phyloP scores from a whole-genome alignment of 2,797 vertebrate genomes.

The Manis javanica region DNA sequence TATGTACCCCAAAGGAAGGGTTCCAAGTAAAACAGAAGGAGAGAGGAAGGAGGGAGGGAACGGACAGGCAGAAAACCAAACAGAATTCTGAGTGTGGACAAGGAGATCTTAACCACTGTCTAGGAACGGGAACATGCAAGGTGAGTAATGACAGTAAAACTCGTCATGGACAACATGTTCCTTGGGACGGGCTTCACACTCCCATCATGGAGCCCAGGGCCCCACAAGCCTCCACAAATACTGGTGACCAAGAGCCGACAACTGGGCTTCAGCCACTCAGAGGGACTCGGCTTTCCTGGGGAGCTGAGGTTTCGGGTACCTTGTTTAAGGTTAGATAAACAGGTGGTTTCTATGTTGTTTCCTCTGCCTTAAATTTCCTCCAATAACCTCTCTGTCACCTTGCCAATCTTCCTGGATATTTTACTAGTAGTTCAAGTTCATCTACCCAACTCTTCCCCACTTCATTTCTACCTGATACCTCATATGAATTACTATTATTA shows the following conservation, averaged over 20 bases:
- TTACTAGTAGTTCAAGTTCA: neutral
- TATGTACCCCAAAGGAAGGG: neutral
- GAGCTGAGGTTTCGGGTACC: neutral
- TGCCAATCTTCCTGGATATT: neutral
- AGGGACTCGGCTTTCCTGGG: neutral
- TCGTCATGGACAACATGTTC: neutral
- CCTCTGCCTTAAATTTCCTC: neutral
- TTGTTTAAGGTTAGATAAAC: neutral
- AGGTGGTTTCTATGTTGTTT: neutral
- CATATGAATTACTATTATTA: neutral
- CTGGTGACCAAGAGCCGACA: neutral
- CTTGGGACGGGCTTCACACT: neutral
- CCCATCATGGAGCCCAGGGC: neutral
- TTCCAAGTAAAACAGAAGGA: neutral
- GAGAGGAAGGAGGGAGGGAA: neutral
- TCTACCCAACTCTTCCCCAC: neutral
- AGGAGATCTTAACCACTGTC: neutral
- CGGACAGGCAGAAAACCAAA: neutral
- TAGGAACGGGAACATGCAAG: neutral
- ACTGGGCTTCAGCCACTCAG: neutral
- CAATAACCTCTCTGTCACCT: neutral
- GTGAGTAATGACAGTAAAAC: neutral
- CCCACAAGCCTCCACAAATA: neutral
- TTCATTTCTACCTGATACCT: neutral
- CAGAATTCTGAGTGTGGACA: neutral